phyloP scores from a whole-genome alignment of 1,140 invertebrate genomes.

The Drosophila ficusphila region DNA sequence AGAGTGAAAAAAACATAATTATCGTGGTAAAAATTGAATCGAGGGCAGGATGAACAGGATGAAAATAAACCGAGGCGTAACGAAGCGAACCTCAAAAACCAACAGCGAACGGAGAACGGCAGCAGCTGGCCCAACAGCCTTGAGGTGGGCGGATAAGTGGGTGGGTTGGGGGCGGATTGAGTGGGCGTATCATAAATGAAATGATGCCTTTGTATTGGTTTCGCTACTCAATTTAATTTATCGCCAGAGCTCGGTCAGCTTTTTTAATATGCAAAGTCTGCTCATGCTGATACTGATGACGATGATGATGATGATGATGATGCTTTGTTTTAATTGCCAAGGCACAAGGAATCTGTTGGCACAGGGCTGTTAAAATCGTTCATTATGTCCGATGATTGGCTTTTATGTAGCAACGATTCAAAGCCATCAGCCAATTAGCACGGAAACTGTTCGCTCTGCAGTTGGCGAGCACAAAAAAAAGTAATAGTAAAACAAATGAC shows the following conservation, averaged over 20 bases:
- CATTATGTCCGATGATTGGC: constrained; percentile 46
- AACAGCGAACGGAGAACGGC: constrained; percentile 23
- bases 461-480: neutral
- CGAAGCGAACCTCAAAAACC: constrained; percentile 49
- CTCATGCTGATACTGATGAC: neutral
- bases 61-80: constrained; percentile 21
- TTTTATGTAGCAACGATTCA: constrained; percentile 44
- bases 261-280: constrained; percentile 56
- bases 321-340: constrained; percentile 48
- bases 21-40: constrained; percentile 33
- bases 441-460: neutral
- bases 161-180: neutral
- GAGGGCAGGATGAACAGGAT: constrained; percentile 29
- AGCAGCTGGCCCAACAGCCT: constrained; percentile 32
- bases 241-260: constrained; percentile 38
- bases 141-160: neutral
- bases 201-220: constrained; percentile 41
- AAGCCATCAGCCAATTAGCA: constrained; percentile 41
- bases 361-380: constrained; percentile 30
- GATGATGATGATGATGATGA: constrained; percentile 11
- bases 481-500: neutral
- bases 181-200: constrained; percentile 39
- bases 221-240: constrained; percentile 54
- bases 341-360: constrained; percentile 33
- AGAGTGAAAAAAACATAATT: constrained; percentile 41